Evolutionary conservation across 2,888 invertebrate species (phyloP).

Genomic region (Mythimna lalbum): DNA sequence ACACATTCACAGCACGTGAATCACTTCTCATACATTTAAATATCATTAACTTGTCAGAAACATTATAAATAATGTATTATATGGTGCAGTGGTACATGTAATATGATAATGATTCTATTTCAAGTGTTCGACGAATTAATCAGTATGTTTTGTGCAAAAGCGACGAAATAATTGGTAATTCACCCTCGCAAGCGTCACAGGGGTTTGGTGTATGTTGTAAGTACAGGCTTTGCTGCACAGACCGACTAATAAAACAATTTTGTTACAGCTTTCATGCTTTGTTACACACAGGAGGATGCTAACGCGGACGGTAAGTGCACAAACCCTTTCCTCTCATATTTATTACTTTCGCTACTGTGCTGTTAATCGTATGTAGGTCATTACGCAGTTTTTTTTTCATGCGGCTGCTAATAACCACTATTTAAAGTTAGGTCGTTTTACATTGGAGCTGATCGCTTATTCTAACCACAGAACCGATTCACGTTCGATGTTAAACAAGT

Average conservation of each 20-base stretch:
- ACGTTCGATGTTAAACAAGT: conserved; percentile 64
- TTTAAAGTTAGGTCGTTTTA: conserved; percentile 76
- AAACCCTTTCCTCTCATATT: conserved; percentile 54
- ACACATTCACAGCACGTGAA: conserved; percentile 53
- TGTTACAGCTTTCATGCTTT: conserved; percentile 98
- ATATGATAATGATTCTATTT: conserved; percentile 55
- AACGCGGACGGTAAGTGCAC: conserved; percentile 96
- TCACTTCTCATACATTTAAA: conserved; percentile 54
- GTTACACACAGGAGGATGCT: conserved; percentile 97
- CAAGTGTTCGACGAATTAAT: conserved; percentile 43
- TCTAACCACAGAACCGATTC: conserved; percentile 77
- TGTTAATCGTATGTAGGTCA: conserved; percentile 83
- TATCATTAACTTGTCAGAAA: conserved; percentile 58
- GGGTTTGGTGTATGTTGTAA: conserved; percentile 55
- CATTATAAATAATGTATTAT: conserved; percentile 68
- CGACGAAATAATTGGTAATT: conserved; percentile 39
- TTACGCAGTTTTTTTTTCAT: conserved; percentile 82
- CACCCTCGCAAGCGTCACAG: conserved; percentile 47
- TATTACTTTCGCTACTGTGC: conserved; percentile 81
- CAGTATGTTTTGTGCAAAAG: conserved; percentile 44
- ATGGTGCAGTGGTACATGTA: conserved; percentile 62
- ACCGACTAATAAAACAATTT: conserved; percentile 80
- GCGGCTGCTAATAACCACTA: conserved; percentile 85
- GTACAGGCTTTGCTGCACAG: conserved; percentile 62
- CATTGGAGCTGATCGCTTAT: conserved; percentile 83